These are phyloP conservation scores for Siniperca obscura DNA, from an alignment of 2,797 vertebrate species.

Conservation along the genomic window DNA sequence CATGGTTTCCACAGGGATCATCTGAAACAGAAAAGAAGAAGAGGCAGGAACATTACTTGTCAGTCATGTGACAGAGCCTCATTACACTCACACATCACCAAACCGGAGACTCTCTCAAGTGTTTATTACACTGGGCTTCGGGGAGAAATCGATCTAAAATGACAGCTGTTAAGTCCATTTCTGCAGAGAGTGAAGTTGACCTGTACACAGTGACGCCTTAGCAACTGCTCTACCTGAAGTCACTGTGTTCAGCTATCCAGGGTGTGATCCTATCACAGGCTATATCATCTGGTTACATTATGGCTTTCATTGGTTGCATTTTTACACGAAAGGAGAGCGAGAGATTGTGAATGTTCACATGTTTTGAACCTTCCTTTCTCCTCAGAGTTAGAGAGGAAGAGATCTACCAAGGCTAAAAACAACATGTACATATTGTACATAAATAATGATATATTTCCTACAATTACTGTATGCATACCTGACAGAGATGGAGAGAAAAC, in stretches of 20 bases:
- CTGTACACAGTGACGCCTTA: slow-evolving; percentile 51
- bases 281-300: slow-evolving; percentile 49
- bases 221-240: slow-evolving; percentile 59
- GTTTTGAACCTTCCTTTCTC: too few relatives aligned
- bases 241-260: slow-evolving; percentile 56
- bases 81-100: slow-evolving; percentile 76
- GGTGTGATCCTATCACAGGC: slow-evolving; percentile 44
- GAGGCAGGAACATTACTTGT: slow-evolving; percentile 66
- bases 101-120: slow-evolving; percentile 75
- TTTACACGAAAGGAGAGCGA: slow-evolving; percentile 6
- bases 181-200: slow-evolving; percentile 69
- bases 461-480: neutral
- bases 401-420: neutral
- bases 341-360: neutral
- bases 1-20: slow-evolving; percentile 50
- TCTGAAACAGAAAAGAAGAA: slow-evolving; percentile 63
- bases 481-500: slow-evolving; percentile 13
- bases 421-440: too few relatives aligned
- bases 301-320: slow-evolving; percentile 26
- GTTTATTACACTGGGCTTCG: slow-evolving; percentile 79
- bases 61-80: slow-evolving; percentile 77
- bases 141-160: slow-evolving; percentile 81
- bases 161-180: slow-evolving; percentile 79
- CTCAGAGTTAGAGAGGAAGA: neutral
- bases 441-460: neutral